These are phyloP conservation scores for Noctua comes DNA, from an alignment of 2,888 invertebrate species.

Conservation along the genomic window DNA sequence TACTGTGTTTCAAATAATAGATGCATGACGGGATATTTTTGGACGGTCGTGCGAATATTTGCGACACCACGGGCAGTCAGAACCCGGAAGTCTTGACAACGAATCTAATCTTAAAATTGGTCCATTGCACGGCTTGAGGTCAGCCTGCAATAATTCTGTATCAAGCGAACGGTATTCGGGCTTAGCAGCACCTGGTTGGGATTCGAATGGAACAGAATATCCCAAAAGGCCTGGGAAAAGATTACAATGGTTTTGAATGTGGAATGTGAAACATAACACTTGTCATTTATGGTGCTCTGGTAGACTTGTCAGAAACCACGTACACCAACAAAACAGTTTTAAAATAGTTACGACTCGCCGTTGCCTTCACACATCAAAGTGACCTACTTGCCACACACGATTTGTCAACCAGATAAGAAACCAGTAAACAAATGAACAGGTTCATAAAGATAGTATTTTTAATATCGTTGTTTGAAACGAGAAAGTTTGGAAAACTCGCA, in stretches of 20 bases:
- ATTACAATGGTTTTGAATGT: constrained; percentile 6
- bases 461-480: constrained; percentile 14
- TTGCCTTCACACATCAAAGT: constrained; percentile 50
- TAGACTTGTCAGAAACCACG: constrained; percentile 30
- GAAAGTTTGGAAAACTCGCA: constrained; percentile 35
- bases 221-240: constrained; percentile 21
- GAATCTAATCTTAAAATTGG: constrained; percentile 36
- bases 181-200: constrained; percentile 1
- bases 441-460: constrained; percentile 23
- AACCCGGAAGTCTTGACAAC: constrained; percentile 40
- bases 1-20: constrained; percentile 31
- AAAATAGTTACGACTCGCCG: constrained; percentile 40
- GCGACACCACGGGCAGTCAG: constrained; percentile 5
- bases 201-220: constrained; percentile 2
- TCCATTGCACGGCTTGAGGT: constrained; percentile 14
- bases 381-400: constrained; percentile 51
- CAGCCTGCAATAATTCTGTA: constrained; percentile 23
- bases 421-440: constrained; percentile 44
- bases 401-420: constrained; percentile 50
- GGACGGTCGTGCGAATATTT: constrained; percentile 40
- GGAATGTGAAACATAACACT: constrained; percentile 21
- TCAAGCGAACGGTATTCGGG: constrained; percentile 12
- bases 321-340: constrained; percentile 30
- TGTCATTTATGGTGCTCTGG: constrained; percentile 33
- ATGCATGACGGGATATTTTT: constrained; percentile 33